phyloP scores from a whole-genome alignment of 2,113 vertebrate species.

The Solenodon paradoxus region DNA sequence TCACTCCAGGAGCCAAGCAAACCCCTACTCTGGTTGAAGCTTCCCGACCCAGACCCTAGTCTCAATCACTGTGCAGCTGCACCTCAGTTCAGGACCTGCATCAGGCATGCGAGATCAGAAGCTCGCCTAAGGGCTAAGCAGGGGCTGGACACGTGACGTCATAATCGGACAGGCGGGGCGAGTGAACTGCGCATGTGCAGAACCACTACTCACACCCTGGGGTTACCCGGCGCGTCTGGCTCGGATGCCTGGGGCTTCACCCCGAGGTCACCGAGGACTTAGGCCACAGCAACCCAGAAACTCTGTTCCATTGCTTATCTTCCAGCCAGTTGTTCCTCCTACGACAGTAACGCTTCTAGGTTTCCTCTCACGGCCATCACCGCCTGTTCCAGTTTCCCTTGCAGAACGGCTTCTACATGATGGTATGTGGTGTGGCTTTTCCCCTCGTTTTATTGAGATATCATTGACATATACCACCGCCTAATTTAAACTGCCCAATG shows the following conservation, averaged over 20 bases:
- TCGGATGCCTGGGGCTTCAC: fast-evolving
- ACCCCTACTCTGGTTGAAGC: neutral
- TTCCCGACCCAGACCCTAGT: too few relatives aligned
- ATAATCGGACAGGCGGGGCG: fast-evolving
- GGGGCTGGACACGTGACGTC: fast-evolving
- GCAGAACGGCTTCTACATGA: neutral
- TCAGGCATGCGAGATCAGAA: too few relatives aligned
- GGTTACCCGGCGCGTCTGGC: neutral
- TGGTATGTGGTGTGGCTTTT: neutral
- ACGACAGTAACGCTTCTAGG: neutral
- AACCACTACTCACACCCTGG: too few relatives aligned
- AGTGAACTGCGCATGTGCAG: neutral
- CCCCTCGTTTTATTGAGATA: neutral
- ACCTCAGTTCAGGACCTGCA: fast-evolving
- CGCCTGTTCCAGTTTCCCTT: neutral
- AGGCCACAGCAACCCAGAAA: too few relatives aligned
- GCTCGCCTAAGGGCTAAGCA: too few relatives aligned
- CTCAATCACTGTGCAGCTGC: neutral
- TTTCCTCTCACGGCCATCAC: neutral
- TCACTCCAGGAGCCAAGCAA: neutral
- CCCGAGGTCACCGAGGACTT: neutral
- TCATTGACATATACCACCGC: neutral
- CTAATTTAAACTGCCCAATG: neutral
- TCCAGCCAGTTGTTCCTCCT: neutral
- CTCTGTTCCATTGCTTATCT: neutral